These are phyloP conservation scores for Prinia subflava DNA, from an alignment of 2,113 vertebrate genomes.

Conservation along the genomic window DNA sequence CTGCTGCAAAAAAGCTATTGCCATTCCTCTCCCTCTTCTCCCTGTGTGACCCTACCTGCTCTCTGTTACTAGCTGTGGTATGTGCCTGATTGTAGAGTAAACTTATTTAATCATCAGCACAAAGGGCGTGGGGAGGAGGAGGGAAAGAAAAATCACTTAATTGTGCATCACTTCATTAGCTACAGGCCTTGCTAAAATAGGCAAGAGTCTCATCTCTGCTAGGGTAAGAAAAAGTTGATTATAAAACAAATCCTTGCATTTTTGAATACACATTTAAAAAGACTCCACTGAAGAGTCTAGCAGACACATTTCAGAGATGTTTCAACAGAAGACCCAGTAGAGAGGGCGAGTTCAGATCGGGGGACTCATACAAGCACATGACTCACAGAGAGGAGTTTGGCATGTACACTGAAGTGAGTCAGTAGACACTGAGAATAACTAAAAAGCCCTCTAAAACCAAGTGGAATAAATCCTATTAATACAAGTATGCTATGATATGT, in stretches of 20 bases:
- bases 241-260: rapidly evolving
- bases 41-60: neutral
- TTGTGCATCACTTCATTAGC: too few species aligned
- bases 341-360: rapidly evolving
- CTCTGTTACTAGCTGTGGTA: neutral
- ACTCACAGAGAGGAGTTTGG: neutral
- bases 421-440: neutral
- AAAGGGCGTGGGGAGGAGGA: neutral
- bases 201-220: neutral
- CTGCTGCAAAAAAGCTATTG: neutral
- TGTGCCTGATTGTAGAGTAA: neutral
- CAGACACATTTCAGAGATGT: neutral
- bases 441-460: neutral
- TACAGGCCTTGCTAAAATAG: neutral
- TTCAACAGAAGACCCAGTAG: neutral
- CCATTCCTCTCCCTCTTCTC: neutral
- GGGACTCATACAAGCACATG: neutral
- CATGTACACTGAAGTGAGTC: neutral
- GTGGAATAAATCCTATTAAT: neutral
- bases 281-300: neutral
- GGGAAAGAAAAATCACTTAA: neutral
- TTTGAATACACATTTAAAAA: neutral
- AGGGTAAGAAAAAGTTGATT: neutral
- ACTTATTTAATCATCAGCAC: neutral
- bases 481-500: neutral